These are phyloP conservation scores for Eudasyphora cyanicolor DNA, from an alignment of 2,888 invertebrate species.

Conservation along the genomic window DNA sequence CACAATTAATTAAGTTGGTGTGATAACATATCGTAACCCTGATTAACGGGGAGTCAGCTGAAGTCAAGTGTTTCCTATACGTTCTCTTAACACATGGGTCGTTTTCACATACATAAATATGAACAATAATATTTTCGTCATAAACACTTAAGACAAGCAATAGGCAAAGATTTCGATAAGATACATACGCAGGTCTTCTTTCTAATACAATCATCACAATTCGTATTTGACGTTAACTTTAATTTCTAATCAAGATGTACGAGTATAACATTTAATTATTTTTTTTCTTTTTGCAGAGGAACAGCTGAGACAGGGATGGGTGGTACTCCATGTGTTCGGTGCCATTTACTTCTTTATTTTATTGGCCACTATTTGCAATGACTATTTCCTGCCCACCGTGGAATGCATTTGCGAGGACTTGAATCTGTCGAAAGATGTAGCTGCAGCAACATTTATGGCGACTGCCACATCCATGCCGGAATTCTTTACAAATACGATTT, in stretches of 20 bases:
- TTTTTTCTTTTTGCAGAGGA: constrained; percentile 78
- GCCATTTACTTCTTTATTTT: constrained; percentile 92
- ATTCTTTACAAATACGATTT: constrained; percentile 94
- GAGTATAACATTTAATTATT: no score
- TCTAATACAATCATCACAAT: neutral
- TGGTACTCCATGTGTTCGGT: constrained; percentile 87
- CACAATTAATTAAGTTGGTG: no score
- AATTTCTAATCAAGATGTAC: neutral
- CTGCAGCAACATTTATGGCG: constrained; percentile 98
- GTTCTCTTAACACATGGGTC: neutral
- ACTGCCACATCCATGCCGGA: constrained; percentile 97
- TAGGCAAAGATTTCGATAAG: constrained; percentile 37
- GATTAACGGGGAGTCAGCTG: constrained; percentile 5
- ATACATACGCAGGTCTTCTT: neutral
- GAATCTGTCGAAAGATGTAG: constrained; percentile 91
- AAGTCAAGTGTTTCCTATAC: constrained; percentile 35
- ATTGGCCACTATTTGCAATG: constrained; percentile 93
- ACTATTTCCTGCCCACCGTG: constrained; percentile 94
- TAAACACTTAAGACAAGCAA: neutral
- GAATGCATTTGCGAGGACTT: constrained; percentile 92
- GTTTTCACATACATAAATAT: neutral
- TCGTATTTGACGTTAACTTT: neutral
- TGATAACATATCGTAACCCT: constrained; percentile 34
- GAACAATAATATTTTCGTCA: neutral
- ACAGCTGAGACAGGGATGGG: constrained; percentile 87